Percentiles rank a stretch among this genome's conserved stretches.
Evolutionary conservation across 2,797 vertebrate genomes (phyloP).

Genomic region (Amazona ochrocephala): DNA sequence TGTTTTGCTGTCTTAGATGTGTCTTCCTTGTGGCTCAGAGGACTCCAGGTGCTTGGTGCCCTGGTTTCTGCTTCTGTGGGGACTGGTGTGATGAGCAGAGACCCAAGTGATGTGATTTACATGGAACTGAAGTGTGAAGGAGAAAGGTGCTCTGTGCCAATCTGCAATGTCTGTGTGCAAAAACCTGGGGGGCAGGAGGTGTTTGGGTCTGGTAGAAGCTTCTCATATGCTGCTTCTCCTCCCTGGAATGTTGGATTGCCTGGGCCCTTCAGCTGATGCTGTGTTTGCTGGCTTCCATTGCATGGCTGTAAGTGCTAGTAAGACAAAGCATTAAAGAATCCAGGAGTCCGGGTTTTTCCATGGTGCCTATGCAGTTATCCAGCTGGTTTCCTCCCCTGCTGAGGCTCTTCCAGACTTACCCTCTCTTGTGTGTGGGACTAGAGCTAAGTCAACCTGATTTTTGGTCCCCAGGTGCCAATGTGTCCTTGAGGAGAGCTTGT

Average conservation of each 20-base stretch:
- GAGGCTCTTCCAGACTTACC: not conserved
- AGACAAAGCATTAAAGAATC: not conserved
- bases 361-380: not conserved
- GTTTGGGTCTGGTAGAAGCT: not conserved
- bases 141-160: not conserved
- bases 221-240: not conserved
- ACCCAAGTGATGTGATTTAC: not conserved
- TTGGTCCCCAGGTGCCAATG: not conserved
- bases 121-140: not conserved
- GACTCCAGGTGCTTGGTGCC: not conserved
- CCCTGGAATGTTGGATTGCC: not conserved
- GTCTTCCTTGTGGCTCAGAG: not conserved
- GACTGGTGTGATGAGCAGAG: not conserved
- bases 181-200: not conserved
- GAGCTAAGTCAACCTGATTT: not conserved
- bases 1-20: not conserved
- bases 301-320: rapidly evolving
- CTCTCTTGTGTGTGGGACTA: not conserved
- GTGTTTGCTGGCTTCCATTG: not conserved
- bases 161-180: not conserved
- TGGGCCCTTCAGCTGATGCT: not conserved
- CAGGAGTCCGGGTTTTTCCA: rapidly evolving
- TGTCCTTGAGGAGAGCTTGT: not conserved
- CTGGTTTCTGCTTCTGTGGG: not conserved
- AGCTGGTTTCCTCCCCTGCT: not conserved